Base-by-base conservation (phyloP, 64 coral and sea anemone genomes). In the Dendrophyllia cribrosa region DNA sequence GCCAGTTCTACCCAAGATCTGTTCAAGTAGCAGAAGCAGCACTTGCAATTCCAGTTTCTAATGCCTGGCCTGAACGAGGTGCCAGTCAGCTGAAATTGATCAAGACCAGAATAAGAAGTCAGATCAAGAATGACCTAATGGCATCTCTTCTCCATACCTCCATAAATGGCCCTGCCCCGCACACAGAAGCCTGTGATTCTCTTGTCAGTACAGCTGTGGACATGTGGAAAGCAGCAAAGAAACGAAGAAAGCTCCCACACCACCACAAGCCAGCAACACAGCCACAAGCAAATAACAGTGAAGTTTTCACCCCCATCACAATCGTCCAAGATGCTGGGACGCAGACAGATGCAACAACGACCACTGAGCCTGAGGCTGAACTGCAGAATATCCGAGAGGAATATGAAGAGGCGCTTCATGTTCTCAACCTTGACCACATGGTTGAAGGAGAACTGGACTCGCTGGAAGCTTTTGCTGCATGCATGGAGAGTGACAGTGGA, bases 51-150 rank as follows among this genome's bases (percentile, higher is more conserved):
- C 86, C 86, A 15, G 71, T 88, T 24, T 88, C 70, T 16, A 88
- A 76, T 53, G 86, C 86, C 56, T 88, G 86, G 86, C 86, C 70
- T 22, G 71, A 88, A 88, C 25, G 86, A 63, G 86, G 86, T 4
- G 71, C 86, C 9, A 75, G 86, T 53, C 23, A 24, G 3, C 6
- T 87, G 68, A 87, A 87, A 66, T 56, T 73, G 47, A 86, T 86
- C 55, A 86, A 86, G 66, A 86, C 4, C 51, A 53, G 51, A 9
- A 53, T 53, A 53, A 53, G 51, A 53, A 53, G 51, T 53, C 51
- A 53, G 51, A 53, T 53, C 51, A 53, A 53, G 51, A 53, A 53
- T 9, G 51, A 53, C 51, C 9, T 53, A 53, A 4, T 53, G 4
- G 51, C 51, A 53, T 53, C 51, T 53, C 51, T 53, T 9, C 51